Conservation (phyloP, 2,888 invertebrate species). For the Xylocampa areola region DNA sequence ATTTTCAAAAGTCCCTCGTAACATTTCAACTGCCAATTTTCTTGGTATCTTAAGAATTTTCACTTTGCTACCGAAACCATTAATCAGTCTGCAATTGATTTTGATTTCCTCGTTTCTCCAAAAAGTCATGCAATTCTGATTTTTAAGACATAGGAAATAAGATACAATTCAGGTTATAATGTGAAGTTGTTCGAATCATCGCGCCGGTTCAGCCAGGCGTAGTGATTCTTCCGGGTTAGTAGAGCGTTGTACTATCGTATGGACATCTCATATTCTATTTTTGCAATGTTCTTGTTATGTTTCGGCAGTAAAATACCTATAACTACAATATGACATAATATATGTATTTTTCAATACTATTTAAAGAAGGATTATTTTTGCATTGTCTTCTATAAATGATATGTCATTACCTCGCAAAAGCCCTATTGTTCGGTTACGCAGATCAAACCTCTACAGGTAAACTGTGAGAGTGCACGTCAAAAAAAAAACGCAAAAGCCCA, state of each 20-base stretch:
- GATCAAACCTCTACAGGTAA: too few species aligned
- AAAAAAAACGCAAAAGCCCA: too few species aligned
- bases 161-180: conserved; percentile 30
- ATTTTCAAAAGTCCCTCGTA: too few species aligned
- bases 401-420: too few species aligned
- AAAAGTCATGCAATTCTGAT: conserved; percentile 4
- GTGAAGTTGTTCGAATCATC: conserved; percentile 27
- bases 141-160: conserved; percentile 22
- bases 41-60: conserved; percentile 25
- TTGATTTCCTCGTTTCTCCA: conserved; percentile 29
- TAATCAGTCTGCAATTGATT: conserved; percentile 45
- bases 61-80: conserved; percentile 35
- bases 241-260: conserved; percentile 60
- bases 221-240: conserved; percentile 62
- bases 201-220: conserved; percentile 58
- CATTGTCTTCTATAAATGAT: too few species aligned
- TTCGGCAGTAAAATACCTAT: too few species aligned
- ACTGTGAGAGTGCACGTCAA: too few species aligned
- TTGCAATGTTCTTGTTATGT: conserved; percentile 23
- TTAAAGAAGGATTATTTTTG: too few species aligned
- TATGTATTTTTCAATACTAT: too few species aligned
- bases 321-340: too few species aligned
- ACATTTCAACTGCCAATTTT: too few species aligned
- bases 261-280: conserved; percentile 20
- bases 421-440: too few species aligned